Conservation (phyloP, 2,797 vertebrate species). For the Nyctibius grandis region DNA sequence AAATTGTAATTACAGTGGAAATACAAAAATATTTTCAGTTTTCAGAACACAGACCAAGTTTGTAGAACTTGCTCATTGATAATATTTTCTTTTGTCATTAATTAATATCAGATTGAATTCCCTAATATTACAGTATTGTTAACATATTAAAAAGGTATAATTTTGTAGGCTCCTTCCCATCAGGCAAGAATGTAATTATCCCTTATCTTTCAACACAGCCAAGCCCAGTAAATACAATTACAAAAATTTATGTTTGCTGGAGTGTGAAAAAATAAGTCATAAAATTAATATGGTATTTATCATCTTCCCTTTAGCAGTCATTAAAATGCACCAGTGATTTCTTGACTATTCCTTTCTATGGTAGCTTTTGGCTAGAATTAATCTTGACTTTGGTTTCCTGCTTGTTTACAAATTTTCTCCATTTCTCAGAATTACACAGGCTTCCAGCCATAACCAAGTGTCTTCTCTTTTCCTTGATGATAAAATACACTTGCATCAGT, state of each 20-base stretch:
- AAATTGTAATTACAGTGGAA: background rate
- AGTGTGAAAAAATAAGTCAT: slow-evolving; percentile 63
- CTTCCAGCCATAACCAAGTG: background rate
- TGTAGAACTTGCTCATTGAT: background rate
- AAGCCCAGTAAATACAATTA: slow-evolving; percentile 77
- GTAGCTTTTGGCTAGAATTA: slow-evolving; percentile 2
- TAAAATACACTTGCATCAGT: background rate
- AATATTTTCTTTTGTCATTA: slow-evolving; percentile 45
- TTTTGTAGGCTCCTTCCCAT: slow-evolving; percentile 52
- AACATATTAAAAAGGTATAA: slow-evolving; percentile 53
- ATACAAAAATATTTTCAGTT: background rate
- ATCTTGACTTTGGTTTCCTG: background rate
- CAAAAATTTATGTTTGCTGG: slow-evolving; percentile 67
- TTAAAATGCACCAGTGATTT: slow-evolving; percentile 61
- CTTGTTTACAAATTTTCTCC: background rate
- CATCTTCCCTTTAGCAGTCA: slow-evolving; percentile 61
- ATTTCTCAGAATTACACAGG: background rate
- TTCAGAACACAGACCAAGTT: background rate
- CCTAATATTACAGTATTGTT: slow-evolving; percentile 64
- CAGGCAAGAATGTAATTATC: slow-evolving; percentile 73
- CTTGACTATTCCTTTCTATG: slow-evolving; percentile 9
- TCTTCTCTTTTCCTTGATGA: background rate
- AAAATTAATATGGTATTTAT: slow-evolving; percentile 75
- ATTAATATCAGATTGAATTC: slow-evolving; percentile 63
- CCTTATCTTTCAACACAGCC: slow-evolving; percentile 76